A percentile compares a stretch with the other conserved stretches of the same genome.
These are phyloP conservation scores for Chlamydotis undulata DNA, from an alignment of 2,113 vertebrate genomes.

Conservation along the genomic window DNA sequence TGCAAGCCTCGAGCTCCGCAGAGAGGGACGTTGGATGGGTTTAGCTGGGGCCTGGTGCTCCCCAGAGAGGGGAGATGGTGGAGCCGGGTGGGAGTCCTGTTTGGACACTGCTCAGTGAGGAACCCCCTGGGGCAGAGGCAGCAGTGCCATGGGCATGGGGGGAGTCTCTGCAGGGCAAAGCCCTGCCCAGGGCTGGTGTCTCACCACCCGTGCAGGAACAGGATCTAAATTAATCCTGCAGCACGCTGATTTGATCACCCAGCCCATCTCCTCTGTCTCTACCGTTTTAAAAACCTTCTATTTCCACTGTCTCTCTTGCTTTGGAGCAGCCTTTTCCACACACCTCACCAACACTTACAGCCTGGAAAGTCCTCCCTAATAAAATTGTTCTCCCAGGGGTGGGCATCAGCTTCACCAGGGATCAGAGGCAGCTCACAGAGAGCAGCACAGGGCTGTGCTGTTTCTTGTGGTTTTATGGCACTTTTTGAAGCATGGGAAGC, in stretches of 20 bases:
- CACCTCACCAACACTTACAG: neutral
- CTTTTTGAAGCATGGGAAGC: constrained; percentile 30
- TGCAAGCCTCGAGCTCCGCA: too few relatives aligned
- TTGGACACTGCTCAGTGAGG: neutral
- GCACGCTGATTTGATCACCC: neutral
- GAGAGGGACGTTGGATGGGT: too few relatives aligned
- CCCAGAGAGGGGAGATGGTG: fast-evolving
- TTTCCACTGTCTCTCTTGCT: neutral
- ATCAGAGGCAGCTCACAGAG: neutral
- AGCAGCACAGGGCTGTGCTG: neutral
- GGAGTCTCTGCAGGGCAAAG: neutral
- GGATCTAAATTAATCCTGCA: neutral
- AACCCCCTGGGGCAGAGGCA: neutral
- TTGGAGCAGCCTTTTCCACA: neutral
- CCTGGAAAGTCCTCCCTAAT: neutral
- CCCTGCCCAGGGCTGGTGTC: neutral
- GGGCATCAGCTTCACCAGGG: neutral
- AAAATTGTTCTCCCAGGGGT: neutral
- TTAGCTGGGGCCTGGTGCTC: neutral
- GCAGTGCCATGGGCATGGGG: neutral
- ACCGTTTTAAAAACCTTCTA: neutral
- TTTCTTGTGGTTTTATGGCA: neutral
- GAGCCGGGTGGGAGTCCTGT: neutral
- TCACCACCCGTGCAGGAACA: fast-evolving
- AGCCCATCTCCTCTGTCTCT: neutral